A percentile compares a stretch with the other conserved stretches of the same genome.
Evolutionary conservation across 2,797 vertebrate genomes (phyloP).

Genomic region (Leuciscus waleckii): DNA sequence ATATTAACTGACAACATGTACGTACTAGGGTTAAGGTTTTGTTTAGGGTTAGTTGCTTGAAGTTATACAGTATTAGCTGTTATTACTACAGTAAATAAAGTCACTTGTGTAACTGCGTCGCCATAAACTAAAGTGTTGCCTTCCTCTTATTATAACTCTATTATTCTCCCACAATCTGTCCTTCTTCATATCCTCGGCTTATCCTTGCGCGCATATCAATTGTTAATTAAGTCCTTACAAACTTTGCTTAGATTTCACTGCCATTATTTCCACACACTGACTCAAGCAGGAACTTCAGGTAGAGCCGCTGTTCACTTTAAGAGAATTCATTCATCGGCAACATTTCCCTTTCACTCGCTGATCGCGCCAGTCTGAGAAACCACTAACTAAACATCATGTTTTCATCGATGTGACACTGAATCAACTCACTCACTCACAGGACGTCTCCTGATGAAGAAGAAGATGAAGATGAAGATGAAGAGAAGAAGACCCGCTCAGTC

Average conservation of each 20-base stretch:
- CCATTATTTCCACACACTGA: no score
- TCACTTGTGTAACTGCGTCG: not conserved
- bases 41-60: no score
- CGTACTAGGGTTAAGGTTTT: no score
- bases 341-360: not conserved
- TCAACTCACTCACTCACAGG: not conserved
- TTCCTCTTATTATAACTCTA: not conserved
- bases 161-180: no score
- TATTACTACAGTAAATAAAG: no score
- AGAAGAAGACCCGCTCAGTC: no score
- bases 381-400: no score
- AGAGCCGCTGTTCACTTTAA: not conserved
- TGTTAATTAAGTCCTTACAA: not conserved
- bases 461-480: not conserved
- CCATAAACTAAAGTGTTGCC: not conserved
- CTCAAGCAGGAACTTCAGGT: not conserved
- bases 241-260: not conserved
- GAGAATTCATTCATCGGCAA: not conserved
- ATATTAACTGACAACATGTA: no score
- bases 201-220: no score
- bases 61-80: no score
- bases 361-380: no score
- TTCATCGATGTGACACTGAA: not conserved
- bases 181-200: no score
- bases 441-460: not conserved